Evolutionary conservation across 2,797 vertebrate genomes (phyloP).

Genomic region (Huso huso): DNA sequence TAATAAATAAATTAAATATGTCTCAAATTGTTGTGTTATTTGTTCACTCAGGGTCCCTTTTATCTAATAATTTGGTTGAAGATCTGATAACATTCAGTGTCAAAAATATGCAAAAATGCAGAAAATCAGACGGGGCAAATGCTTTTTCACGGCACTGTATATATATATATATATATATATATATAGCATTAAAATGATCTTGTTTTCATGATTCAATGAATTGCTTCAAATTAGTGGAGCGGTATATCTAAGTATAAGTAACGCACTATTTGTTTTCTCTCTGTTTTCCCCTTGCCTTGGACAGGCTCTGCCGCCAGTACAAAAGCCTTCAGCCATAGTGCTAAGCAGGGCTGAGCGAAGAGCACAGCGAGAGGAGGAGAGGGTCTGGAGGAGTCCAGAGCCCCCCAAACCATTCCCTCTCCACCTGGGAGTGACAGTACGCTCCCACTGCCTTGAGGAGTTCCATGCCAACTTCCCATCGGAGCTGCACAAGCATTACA

Average conservation of each 20-base stretch:
- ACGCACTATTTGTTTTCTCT: not conserved
- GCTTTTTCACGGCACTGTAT: too few species aligned
- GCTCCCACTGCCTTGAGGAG: slow-evolving; percentile 56
- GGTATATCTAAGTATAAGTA: not conserved
- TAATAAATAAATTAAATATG: too few species aligned
- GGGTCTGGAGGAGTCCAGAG: slow-evolving; percentile 45
- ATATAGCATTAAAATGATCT: too few species aligned
- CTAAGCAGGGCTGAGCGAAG: slow-evolving; percentile 34
- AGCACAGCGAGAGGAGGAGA: slow-evolving; percentile 28
- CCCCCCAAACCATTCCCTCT: slow-evolving; percentile 60
- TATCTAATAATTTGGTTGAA: too few species aligned
- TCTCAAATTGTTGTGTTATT: too few species aligned
- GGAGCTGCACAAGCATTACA: slow-evolving; percentile 51
- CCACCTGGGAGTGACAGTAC: slow-evolving; percentile 69
- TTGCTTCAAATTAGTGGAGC: not conserved
- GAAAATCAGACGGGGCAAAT: too few species aligned
- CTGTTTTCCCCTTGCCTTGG: not conserved
- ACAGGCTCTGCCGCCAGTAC: slow-evolving; percentile 3
- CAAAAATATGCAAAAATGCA: too few species aligned
- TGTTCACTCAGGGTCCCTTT: too few species aligned
- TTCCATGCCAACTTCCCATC: slow-evolving; percentile 57
- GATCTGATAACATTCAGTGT: too few species aligned
- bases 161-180: too few species aligned
- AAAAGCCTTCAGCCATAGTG: slow-evolving; percentile 23
- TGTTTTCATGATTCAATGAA: not conserved